phyloP scores from a whole-genome alignment of 2,113 vertebrate genomes.

The Clarias macrocephalus region DNA sequence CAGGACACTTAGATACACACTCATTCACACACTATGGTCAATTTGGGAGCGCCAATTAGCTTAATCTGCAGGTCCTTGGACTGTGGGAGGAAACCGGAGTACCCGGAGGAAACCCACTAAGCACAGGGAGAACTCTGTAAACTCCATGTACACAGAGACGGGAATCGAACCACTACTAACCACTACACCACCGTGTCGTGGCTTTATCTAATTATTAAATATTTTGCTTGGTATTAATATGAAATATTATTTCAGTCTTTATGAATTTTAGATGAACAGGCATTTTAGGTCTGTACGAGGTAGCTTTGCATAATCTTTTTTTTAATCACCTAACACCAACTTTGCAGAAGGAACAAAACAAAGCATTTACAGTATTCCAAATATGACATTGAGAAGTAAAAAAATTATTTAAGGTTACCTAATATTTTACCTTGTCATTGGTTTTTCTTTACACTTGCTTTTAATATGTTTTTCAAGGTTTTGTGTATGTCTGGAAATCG shows the following conservation, averaged over 20 bases:
- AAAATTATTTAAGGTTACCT: neutral
- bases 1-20: too few relatives aligned
- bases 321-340: neutral
- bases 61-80: too few relatives aligned
- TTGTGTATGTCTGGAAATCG: neutral
- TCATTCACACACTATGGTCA: too few relatives aligned
- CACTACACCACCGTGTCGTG: too few relatives aligned
- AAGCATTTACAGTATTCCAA: neutral
- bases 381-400: neutral
- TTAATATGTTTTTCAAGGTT: neutral
- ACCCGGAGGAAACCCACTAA: too few relatives aligned
- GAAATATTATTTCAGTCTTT: neutral
- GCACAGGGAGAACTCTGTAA: too few relatives aligned
- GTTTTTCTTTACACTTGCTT: neutral
- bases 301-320: neutral
- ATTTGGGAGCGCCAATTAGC: too few relatives aligned
- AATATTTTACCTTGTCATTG: neutral
- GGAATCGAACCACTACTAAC: too few relatives aligned
- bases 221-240: neutral
- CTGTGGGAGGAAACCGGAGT: too few relatives aligned
- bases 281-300: neutral
- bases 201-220: too few relatives aligned
- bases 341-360: neutral
- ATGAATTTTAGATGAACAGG: neutral
- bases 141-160: too few relatives aligned